Conservation (phyloP, 2,888 invertebrate genomes). For the Cylindroiulus punctatus region DNA sequence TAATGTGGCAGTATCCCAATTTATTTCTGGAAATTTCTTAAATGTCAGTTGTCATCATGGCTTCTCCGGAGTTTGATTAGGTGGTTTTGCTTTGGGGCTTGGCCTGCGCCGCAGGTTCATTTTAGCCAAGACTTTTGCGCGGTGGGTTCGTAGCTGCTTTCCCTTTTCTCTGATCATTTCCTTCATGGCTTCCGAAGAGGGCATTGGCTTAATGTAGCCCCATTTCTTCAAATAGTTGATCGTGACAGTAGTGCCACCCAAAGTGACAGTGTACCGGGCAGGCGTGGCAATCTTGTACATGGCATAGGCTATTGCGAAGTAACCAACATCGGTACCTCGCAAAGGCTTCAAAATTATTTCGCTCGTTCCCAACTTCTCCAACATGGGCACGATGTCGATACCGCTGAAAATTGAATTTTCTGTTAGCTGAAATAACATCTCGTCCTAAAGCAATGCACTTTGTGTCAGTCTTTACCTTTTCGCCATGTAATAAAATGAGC, state of each 20-base stretch:
- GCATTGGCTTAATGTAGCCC: constrained; percentile 86
- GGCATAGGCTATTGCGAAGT: constrained; percentile 88
- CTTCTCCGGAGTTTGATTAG: not conserved
- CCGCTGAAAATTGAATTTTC: constrained; percentile 74
- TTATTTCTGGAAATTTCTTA: too few species aligned
- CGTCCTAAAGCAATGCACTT: not conserved
- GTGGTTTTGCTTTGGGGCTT: not conserved
- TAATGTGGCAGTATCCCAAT: too few species aligned
- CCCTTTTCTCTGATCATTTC: constrained; percentile 74
- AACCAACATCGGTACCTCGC: constrained; percentile 82
- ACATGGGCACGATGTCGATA: constrained; percentile 82
- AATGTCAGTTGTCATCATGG: not conserved
- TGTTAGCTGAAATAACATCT: not conserved
- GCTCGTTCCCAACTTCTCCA: constrained; percentile 81
- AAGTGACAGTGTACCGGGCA: constrained; percentile 88
- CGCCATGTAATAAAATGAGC: constrained; percentile 84
- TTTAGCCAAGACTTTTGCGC: constrained; percentile 63
- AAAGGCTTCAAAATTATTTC: constrained; percentile 81
- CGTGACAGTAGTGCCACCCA: constrained; percentile 85
- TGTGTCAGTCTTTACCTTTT: constrained; percentile 75
- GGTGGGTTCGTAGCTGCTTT: constrained; percentile 54
- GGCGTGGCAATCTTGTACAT: constrained; percentile 95
- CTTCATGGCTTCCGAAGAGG: constrained; percentile 73
- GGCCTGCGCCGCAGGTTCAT: constrained; percentile 62
- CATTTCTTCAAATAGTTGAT: constrained; percentile 82